Percentiles rank a stretch among this genome's conserved stretches.
These are phyloP conservation scores for Urocyon cinereoargenteus DNA, from an alignment of 2,797 vertebrate species.

Conservation along the genomic window DNA sequence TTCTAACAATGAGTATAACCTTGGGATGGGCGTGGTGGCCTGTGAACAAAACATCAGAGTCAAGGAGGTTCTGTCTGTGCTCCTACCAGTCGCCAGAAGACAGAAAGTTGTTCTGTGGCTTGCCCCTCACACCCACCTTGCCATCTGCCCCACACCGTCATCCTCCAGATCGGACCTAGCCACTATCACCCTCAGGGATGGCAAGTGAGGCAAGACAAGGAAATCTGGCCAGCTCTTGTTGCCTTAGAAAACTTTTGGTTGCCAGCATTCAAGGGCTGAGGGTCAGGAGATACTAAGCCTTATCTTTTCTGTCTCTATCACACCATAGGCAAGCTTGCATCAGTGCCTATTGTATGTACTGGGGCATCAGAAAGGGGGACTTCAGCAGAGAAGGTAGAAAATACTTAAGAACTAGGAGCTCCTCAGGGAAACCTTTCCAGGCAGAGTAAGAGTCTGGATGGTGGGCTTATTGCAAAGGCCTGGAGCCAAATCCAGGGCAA, in stretches of 20 bases:
- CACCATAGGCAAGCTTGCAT: background rate
- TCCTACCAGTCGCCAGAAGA: slow-evolving; percentile 58
- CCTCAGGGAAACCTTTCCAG: background rate
- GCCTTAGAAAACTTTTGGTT: background rate
- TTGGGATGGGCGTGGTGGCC: background rate
- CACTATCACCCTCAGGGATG: background rate
- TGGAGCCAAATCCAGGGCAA: background rate
- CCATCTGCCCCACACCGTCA: background rate
- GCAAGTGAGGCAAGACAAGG: background rate
- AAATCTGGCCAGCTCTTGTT: background rate
- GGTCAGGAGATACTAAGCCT: background rate
- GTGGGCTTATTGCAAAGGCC: background rate
- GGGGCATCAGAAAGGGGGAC: background rate
- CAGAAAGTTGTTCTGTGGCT: background rate
- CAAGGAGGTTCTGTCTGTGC: slow-evolving; percentile 31
- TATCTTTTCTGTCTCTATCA: background rate
- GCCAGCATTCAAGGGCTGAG: background rate
- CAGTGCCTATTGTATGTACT: background rate
- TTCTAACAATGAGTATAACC: slow-evolving; percentile 19
- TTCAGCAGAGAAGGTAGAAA: background rate
- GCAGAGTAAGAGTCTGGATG: background rate
- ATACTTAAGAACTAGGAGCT: background rate
- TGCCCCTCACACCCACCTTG: background rate
- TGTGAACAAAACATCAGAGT: slow-evolving; percentile 12
- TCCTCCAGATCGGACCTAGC: background rate